Evolutionary conservation across 2,888 invertebrate species (phyloP).

Genomic region (Mimas tiliae): DNA sequence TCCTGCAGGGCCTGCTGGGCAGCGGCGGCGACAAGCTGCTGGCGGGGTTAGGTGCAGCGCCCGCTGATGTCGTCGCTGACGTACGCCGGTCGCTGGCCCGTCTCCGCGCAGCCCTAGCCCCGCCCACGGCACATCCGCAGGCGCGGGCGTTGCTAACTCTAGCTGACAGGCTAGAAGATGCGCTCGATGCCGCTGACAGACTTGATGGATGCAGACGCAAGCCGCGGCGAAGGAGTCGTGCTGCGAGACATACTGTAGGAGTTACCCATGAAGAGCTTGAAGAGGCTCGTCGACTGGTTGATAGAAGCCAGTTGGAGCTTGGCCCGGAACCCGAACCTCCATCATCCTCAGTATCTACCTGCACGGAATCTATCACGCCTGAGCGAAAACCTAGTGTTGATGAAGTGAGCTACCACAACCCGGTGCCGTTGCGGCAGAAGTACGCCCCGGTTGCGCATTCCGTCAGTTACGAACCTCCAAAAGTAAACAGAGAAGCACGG

Average conservation of each 20-base stretch:
- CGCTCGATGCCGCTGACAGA: slow-evolving; percentile 72
- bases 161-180: slow-evolving; percentile 88
- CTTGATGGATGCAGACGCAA: slow-evolving; percentile 71
- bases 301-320: slow-evolving; percentile 69
- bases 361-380: slow-evolving; percentile 61
- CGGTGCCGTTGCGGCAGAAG: slow-evolving; percentile 58
- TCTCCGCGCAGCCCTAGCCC: slow-evolving; percentile 89
- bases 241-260: slow-evolving; percentile 91
- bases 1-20: slow-evolving; percentile 88
- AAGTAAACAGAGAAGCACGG: slow-evolving; percentile 51
- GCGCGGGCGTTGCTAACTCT: slow-evolving; percentile 87
- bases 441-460: slow-evolving; percentile 59
- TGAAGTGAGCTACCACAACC: slow-evolving; percentile 58
- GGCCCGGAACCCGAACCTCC: slow-evolving; percentile 44
- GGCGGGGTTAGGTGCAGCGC: slow-evolving; percentile 77
- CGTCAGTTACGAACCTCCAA: slow-evolving; percentile 56
- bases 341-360: slow-evolving; percentile 73
- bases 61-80: slow-evolving; percentile 88
- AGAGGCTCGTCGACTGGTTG: slow-evolving; percentile 90
- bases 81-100: slow-evolving; percentile 91
- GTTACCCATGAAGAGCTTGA: slow-evolving; percentile 92
- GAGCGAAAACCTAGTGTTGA: slow-evolving; percentile 64
- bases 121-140: slow-evolving; percentile 77
- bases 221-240: slow-evolving; percentile 85
- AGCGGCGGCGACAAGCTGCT: slow-evolving; percentile 71